These are phyloP conservation scores for Biston betularia DNA, from an alignment of 2,888 invertebrate genomes.

Conservation along the genomic window DNA sequence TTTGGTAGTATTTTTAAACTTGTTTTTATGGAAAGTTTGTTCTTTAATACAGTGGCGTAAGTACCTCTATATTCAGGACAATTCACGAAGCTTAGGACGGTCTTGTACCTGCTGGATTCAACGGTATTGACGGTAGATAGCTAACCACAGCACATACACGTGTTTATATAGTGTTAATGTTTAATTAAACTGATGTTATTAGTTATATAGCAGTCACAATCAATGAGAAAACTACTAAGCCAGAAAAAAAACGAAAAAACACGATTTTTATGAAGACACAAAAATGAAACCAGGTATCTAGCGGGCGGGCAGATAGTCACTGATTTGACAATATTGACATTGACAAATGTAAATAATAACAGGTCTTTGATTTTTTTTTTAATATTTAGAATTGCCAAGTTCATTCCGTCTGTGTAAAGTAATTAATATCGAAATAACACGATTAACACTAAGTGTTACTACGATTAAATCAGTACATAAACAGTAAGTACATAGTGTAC, in stretches of 20 bases:
- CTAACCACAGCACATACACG: neutral
- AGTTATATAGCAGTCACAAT: neutral
- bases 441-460: no score
- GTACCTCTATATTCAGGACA: neutral
- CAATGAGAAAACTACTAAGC: neutral
- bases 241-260: neutral
- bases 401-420: no score
- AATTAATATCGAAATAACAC: no score
- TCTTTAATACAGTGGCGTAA: neutral
- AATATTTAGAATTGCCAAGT: no score
- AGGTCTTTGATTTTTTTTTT: no score
- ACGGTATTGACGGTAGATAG: neutral
- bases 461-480: no score
- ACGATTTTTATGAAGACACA: slow-evolving; percentile 1
- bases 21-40: neutral
- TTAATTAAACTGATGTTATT: neutral
- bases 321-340: no score
- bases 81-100: neutral
- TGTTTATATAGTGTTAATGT: slow-evolving; percentile 1
- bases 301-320: neutral
- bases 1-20: neutral
- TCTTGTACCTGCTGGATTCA: neutral
- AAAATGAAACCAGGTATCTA: neutral
- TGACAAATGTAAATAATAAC: no score
- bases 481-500: no score